Conservation (phyloP, 2,888 invertebrate genomes). For the Diaprepes abbreviatus region DNA sequence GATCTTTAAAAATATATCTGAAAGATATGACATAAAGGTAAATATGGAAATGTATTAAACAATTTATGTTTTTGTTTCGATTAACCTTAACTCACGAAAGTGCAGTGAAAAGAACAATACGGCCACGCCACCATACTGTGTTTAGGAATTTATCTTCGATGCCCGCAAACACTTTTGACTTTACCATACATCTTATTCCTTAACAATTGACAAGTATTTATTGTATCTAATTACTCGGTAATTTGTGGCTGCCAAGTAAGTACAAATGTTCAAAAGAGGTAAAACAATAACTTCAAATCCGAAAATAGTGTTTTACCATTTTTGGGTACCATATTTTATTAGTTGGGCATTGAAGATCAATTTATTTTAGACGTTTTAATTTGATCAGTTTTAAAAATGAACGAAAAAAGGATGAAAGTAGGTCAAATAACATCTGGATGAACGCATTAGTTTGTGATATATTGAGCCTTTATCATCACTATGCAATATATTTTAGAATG, state of each 20-base stretch:
- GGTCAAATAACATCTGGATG: neutral
- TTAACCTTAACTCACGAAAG: neutral
- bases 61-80: too few species aligned
- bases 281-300: constrained; percentile 16
- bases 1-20: too few species aligned
- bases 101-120: neutral
- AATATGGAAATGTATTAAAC: too few species aligned
- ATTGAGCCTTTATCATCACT: too few species aligned
- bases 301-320: constrained; percentile 19
- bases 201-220: constrained; percentile 12
- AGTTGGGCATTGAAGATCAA: neutral
- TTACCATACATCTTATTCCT: constrained; percentile 7
- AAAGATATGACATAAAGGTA: too few species aligned
- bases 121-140: neutral
- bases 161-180: constrained; percentile 1
- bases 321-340: constrained; percentile 6
- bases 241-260: constrained; percentile 12
- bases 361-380: constrained; percentile 18
- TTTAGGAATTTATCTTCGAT: constrained; percentile 2
- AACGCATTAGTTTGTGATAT: too few species aligned
- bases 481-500: too few species aligned
- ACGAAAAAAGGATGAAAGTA: too few species aligned
- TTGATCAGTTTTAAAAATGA: too few species aligned
- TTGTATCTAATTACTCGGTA: constrained; percentile 11
- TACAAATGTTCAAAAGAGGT: constrained; percentile 3